Percentiles rank a stretch among this genome's conserved stretches.
Conservation (phyloP, 2,888 invertebrate genomes). For the Caenorhabditis sp. region DNA sequence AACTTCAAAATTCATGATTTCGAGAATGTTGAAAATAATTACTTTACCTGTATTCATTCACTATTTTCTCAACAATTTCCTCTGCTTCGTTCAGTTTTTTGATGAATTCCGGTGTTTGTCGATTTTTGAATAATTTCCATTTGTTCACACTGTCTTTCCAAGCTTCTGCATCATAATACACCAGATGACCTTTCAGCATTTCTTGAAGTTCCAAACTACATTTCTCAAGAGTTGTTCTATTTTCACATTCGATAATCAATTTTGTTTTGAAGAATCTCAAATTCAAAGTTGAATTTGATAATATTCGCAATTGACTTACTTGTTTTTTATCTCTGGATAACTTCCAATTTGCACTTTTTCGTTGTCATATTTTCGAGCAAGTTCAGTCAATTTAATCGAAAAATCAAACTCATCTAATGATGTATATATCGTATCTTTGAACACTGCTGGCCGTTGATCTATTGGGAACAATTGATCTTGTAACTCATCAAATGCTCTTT, state of each 20-base stretch:
- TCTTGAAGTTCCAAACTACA: conserved; percentile 44
- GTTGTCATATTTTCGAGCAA: conserved; percentile 73
- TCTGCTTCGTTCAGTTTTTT: conserved; percentile 67
- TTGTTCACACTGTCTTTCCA: conserved; percentile 68
- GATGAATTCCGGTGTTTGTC: conserved; percentile 52
- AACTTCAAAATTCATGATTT: conserved; percentile 74
- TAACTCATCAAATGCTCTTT: conserved; percentile 72
- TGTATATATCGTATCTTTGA: conserved; percentile 69
- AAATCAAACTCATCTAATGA: conserved; percentile 72
- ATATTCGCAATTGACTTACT: conserved; percentile 57
- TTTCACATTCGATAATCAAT: conserved; percentile 74
- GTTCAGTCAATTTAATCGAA: conserved; percentile 72
- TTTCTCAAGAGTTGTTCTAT: conserved; percentile 43
- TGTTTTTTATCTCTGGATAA: conserved; percentile 75
- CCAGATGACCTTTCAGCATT: conserved; percentile 70
- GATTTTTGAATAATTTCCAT: conserved; percentile 37
- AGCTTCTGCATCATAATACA: conserved; percentile 73
- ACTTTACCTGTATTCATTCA: conserved; percentile 63
- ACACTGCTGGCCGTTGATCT: conserved; percentile 38
- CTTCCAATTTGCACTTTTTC: conserved; percentile 75
- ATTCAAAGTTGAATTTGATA: background rate
- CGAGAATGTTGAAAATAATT: conserved; percentile 10
- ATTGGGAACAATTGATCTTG: conserved; percentile 68
- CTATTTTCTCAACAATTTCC: conserved; percentile 70
- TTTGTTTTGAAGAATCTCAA: conserved; percentile 75